These are phyloP conservation scores for Nebria salina DNA, from an alignment of 2,888 invertebrate species.

Conservation along the genomic window DNA sequence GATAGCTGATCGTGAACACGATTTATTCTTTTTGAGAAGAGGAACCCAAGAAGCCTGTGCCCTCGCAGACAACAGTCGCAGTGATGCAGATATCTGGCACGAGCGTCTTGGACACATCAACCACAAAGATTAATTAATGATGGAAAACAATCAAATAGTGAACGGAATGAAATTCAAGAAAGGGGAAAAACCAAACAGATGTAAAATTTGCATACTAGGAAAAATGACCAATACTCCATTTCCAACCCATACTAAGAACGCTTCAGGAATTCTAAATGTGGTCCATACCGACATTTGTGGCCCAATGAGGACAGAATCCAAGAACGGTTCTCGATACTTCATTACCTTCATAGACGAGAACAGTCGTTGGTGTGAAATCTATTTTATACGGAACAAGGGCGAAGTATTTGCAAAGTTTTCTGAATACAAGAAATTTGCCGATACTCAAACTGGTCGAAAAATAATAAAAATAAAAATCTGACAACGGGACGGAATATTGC, in stretches of 20 bases:
- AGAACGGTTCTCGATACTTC: slow-evolving; percentile 14
- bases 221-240: too few relatives aligned
- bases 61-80: too few relatives aligned
- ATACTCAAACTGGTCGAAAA: slow-evolving; percentile 37
- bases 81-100: too few relatives aligned
- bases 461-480: slow-evolving; percentile 47
- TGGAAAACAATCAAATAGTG: too few relatives aligned
- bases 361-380: slow-evolving; percentile 18
- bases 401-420: slow-evolving; percentile 18
- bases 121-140: too few relatives aligned
- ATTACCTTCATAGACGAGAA: slow-evolving; percentile 12
- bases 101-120: too few relatives aligned
- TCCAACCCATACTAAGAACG: background rate
- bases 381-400: slow-evolving; percentile 20
- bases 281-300: slow-evolving; percentile 17
- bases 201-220: too few relatives aligned
- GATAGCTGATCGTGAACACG: background rate
- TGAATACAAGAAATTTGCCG: slow-evolving; percentile 29
- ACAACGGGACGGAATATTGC: slow-evolving; percentile 47
- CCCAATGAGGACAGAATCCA: slow-evolving; percentile 23
- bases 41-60: too few relatives aligned
- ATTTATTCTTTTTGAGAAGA: too few relatives aligned
- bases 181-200: too few relatives aligned
- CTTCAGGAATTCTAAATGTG: background rate
- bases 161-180: too few relatives aligned